Evolutionary conservation across 2,888 invertebrate genomes (phyloP).

Genomic region (Epistrophella euchroma): DNA sequence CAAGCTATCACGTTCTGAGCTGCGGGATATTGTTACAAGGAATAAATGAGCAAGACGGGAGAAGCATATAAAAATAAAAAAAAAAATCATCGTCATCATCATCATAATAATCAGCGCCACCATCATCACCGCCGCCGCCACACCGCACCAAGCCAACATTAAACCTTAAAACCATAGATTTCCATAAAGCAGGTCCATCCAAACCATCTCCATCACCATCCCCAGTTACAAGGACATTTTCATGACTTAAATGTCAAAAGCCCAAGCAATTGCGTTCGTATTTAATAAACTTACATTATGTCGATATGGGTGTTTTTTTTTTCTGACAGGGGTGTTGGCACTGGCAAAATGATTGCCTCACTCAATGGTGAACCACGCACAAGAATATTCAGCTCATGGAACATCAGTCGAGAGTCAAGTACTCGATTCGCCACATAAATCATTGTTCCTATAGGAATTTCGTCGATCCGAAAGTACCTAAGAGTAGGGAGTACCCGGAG

Average conservation of each 20-base stretch:
- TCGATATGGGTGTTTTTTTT: constrained; percentile 36
- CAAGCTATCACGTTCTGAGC: constrained; percentile 40
- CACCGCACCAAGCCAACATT: neutral
- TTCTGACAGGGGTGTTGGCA: neutral
- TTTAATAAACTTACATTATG: constrained; percentile 64
- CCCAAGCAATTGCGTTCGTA: constrained; percentile 51
- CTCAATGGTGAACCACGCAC: constrained; percentile 32
- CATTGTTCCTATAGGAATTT: constrained; percentile 53
- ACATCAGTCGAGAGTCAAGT: constrained; percentile 60
- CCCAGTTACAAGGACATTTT: constrained; percentile 15
- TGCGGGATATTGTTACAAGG: constrained; percentile 48
- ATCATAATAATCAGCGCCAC: neutral
- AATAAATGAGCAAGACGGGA: constrained; percentile 38
- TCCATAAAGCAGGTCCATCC: constrained; percentile 2
- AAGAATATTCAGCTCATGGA: constrained; percentile 21
- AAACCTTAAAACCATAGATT: constrained; percentile 48
- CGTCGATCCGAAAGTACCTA: neutral
- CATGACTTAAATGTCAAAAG: constrained; percentile 64
- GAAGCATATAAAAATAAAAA: constrained; percentile 20
- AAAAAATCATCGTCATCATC: constrained; percentile 8
- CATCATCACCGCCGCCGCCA: neutral
- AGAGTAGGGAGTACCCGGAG: neutral
- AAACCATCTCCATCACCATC: too few relatives aligned
- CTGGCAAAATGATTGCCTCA: constrained; percentile 32
- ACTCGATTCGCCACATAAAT: constrained; percentile 61